Base-by-base conservation (phyloP, 2,888 invertebrate species). In the Drosophila meridiana region DNA sequence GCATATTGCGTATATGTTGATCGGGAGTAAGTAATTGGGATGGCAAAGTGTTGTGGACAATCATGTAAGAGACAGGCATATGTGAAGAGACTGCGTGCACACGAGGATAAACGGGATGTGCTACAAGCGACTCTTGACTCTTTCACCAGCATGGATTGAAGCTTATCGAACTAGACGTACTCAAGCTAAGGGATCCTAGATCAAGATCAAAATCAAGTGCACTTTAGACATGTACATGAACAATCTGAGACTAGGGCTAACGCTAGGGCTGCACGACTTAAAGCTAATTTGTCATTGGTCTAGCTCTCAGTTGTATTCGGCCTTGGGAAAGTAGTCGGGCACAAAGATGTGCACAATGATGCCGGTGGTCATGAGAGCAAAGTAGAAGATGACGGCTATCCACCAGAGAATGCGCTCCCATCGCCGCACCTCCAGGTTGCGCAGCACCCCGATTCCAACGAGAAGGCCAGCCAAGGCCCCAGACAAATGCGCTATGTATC, bases 401-500 rank as follows among this genome's bases (percentile, higher is more conserved):
- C 97, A 97, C 96, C 97, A 97, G 0, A 97, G 91, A 0, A 95
- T 94, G 78, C 95, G 96, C 93, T 98, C 98, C 96, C 97, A 98
- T 66, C 95, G 95, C 60, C 95, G 94, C 74, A 96, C 96, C 91
- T 96, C 95, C 8, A 98, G 94, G 93, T 98, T 98, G 30, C 97
- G 94, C n/a, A 98, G 94, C 0, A 97, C 95, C 11, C 97, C 96
- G 72, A 98, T 96, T 26, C 97, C 98, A 42, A 98, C 96, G 26
- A 98, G 94, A 6, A 92, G 83, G 1, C 99, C 99, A 62, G 98
- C 98, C 2, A 98, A 82, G 48, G 98, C 97, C 2, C 99, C 99
- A 0, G 97, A 98, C 53, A 99, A 94, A 94, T 99, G 99, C 8
- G 99, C 99, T 1, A 97, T 96, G 91, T 99, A 99, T 13, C 99